Evolutionary conservation across 1,140 invertebrate species (phyloP).

Genomic region (Drosophila funebris): DNA sequence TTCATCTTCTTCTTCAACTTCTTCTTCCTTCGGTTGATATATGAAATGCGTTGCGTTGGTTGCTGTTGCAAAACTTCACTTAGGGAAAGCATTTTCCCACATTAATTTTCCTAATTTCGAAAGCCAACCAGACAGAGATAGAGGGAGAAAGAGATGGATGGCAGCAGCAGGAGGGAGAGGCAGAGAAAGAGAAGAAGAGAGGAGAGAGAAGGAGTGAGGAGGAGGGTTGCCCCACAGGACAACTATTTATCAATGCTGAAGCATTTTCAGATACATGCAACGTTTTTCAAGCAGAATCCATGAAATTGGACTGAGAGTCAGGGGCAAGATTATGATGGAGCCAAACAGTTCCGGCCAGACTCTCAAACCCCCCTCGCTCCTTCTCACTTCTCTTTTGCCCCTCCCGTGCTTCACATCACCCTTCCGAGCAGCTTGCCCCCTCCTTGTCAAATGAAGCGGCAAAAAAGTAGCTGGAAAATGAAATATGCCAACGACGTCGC

Average conservation of each 20-base stretch:
- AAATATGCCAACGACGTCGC: constrained; percentile 80
- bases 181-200: background rate
- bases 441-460: constrained; percentile 81
- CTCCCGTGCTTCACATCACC: background rate
- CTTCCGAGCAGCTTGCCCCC: no score
- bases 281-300: constrained; percentile 56
- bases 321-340: constrained; percentile 71
- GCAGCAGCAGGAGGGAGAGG: background rate
- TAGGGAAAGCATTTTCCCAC: constrained; percentile 75
- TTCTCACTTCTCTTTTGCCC: background rate
- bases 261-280: constrained; percentile 80
- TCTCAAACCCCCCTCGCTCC: constrained; percentile 3
- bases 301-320: constrained; percentile 23
- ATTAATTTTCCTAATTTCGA: constrained; percentile 83
- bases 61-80: constrained; percentile 50
- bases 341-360: constrained; percentile 24
- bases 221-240: constrained; percentile 53
- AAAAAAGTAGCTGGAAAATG: constrained; percentile 80
- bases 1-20: no score
- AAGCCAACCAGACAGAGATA: constrained; percentile 40
- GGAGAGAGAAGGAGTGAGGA: background rate
- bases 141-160: background rate
- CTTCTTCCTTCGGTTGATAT: constrained; percentile 46
- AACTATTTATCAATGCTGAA: constrained; percentile 83
- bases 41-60: constrained; percentile 68